Evolutionary conservation across 35 echinoderm and acorn worm species (phyloP).

Genomic region (Stichopus chloronotus): DNA sequence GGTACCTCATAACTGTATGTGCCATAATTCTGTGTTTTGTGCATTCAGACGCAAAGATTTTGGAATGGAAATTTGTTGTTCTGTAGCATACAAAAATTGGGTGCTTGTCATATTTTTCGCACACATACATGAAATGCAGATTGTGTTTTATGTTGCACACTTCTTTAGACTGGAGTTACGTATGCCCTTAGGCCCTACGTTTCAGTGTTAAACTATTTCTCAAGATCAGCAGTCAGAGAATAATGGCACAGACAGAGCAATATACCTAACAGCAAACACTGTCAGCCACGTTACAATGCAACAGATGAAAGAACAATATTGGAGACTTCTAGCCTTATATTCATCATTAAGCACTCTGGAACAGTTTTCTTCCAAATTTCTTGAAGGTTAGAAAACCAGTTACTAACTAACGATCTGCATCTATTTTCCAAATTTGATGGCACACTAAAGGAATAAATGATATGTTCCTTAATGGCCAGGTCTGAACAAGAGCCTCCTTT

Average conservation of each 20-base stretch:
- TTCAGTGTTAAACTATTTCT: background rate
- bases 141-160: too few species aligned
- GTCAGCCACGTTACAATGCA: slow-evolving; percentile 24
- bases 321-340: background rate
- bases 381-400: slow-evolving; percentile 23
- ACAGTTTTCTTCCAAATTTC: slow-evolving; percentile 7
- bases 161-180: background rate
- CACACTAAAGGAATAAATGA: slow-evolving; percentile 20
- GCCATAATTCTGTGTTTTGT: too few species aligned
- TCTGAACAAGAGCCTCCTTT: background rate
- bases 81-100: too few species aligned
- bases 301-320: slow-evolving; percentile 12
- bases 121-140: too few species aligned
- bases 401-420: background rate
- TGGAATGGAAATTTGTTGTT: too few species aligned
- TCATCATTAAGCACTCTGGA: background rate
- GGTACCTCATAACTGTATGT: too few species aligned
- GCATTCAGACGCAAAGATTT: too few species aligned
- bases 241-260: background rate
- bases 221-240: background rate
- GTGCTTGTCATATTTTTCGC: too few species aligned
- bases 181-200: background rate
- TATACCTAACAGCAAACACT: background rate
- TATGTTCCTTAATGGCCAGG: background rate
- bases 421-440: background rate